These are phyloP conservation scores for Spilogale gracilis DNA, from an alignment of 2,113 vertebrate species.

Conservation along the genomic window DNA sequence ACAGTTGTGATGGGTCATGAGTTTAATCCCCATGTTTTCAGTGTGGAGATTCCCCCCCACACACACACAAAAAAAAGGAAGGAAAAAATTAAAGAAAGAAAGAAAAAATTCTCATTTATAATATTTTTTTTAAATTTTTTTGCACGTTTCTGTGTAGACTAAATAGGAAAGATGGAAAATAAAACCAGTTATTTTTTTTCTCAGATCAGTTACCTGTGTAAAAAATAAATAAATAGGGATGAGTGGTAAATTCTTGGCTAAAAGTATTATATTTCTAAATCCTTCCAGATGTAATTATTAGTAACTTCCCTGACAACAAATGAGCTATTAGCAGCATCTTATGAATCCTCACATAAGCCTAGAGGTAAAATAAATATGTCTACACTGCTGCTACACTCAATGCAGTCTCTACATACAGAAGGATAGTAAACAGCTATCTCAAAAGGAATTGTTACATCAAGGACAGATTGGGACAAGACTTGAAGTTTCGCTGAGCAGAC, in stretches of 20 bases:
- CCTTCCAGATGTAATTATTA: background rate
- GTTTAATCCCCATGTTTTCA: background rate
- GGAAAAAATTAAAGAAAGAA: background rate
- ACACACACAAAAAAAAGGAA: background rate
- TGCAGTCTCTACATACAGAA: background rate
- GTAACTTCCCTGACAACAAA: background rate
- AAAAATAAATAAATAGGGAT: background rate
- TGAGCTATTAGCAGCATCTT: background rate
- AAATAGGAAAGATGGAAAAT: background rate
- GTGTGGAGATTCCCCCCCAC: background rate
- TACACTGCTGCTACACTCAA: background rate
- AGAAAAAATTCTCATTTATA: background rate
- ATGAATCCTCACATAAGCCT: background rate
- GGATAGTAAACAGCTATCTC: background rate
- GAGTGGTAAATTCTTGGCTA: background rate
- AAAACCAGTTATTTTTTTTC: background rate
- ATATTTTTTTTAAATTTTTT: background rate
- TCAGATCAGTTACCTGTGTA: background rate
- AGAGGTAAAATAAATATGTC: background rate
- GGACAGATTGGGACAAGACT: background rate
- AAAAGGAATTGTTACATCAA: background rate
- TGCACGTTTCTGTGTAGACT: background rate
- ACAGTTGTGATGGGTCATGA: too few relatives aligned
- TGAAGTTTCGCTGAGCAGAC: background rate
- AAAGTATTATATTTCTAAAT: background rate